A percentile compares a stretch with the other conserved stretches of the same genome.
Evolutionary conservation across 2,113 vertebrate species (phyloP).

Genomic region (Taxidea taxus): DNA sequence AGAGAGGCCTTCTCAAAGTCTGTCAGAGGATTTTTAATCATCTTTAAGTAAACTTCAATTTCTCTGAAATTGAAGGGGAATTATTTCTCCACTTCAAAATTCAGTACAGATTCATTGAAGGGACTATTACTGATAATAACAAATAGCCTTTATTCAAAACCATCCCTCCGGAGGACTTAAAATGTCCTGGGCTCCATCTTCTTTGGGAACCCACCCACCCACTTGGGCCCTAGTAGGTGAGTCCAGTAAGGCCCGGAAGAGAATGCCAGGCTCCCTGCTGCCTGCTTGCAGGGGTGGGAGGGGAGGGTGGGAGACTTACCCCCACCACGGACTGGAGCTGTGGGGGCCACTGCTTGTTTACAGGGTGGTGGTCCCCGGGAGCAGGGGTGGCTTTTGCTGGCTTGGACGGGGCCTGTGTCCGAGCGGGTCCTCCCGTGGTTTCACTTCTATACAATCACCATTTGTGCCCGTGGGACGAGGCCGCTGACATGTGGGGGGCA

Average conservation of each 20-base stretch:
- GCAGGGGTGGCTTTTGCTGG: background rate
- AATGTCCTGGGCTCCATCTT: background rate
- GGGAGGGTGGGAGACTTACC: too few relatives aligned
- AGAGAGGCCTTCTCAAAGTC: constrained; percentile 44
- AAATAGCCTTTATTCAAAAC: constrained; percentile 34
- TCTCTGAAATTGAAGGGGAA: constrained; percentile 61
- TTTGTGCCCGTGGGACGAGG: background rate
- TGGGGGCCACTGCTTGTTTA: accelerated
- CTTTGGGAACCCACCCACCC: background rate
- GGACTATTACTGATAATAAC: constrained; percentile 21
- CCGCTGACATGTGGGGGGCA: accelerated
- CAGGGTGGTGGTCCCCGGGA: background rate
- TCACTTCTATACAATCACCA: accelerated
- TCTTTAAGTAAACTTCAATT: constrained; percentile 71
- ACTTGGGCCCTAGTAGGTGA: background rate
- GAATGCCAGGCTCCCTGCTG: accelerated
- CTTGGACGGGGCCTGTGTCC: too few relatives aligned
- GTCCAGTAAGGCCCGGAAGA: accelerated
- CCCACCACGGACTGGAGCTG: accelerated
- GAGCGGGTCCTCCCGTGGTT: background rate
- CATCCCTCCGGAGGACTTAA: background rate
- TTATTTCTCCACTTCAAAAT: constrained; percentile 58
- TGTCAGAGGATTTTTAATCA: constrained; percentile 65
- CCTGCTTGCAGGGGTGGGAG: accelerated
- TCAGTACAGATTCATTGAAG: constrained; percentile 21